These are phyloP conservation scores for Holacanthella duospinosa DNA, from an alignment of 2,888 invertebrate species.

Conservation along the genomic window DNA sequence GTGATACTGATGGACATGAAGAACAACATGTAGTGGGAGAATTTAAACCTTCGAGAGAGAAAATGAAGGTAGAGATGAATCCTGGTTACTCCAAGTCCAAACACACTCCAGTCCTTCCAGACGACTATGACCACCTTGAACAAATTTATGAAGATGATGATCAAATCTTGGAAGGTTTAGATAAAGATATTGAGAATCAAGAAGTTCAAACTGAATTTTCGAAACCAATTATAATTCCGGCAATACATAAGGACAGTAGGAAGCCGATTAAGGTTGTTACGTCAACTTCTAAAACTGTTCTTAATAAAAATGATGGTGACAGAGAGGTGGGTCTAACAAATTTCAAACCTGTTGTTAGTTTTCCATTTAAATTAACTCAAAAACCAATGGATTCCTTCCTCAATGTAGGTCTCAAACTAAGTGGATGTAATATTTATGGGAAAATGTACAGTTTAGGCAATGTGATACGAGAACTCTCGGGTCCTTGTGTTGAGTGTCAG, in stretches of 20 bases:
- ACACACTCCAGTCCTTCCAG: not conserved
- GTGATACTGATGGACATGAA: not conserved
- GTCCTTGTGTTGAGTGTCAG: constrained; percentile 70
- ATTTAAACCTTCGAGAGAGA: not conserved
- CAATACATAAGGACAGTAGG: not conserved
- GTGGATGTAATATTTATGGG: constrained; percentile 82
- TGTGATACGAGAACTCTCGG: constrained; percentile 70
- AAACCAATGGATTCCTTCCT: constrained; percentile 16
- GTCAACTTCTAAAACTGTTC: not conserved
- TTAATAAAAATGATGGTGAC: not conserved
- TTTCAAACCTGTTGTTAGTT: constrained; percentile 27
- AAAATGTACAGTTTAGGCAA: constrained; percentile 73
- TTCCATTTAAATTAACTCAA: constrained; percentile 24
- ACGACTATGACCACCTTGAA: not conserved
- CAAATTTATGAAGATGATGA: not conserved
- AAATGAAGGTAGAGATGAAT: not conserved
- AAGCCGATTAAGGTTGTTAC: not conserved
- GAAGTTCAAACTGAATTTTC: not conserved
- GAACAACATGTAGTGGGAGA: not conserved
- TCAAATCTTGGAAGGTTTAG: not conserved
- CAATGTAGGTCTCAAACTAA: constrained; percentile 50
- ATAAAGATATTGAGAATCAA: not conserved
- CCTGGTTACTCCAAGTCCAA: not conserved
- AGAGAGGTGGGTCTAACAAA: not conserved
- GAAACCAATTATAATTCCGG: not conserved